phyloP scores from a whole-genome alignment of 2,797 vertebrate species.

The Enoplosus armatus region DNA sequence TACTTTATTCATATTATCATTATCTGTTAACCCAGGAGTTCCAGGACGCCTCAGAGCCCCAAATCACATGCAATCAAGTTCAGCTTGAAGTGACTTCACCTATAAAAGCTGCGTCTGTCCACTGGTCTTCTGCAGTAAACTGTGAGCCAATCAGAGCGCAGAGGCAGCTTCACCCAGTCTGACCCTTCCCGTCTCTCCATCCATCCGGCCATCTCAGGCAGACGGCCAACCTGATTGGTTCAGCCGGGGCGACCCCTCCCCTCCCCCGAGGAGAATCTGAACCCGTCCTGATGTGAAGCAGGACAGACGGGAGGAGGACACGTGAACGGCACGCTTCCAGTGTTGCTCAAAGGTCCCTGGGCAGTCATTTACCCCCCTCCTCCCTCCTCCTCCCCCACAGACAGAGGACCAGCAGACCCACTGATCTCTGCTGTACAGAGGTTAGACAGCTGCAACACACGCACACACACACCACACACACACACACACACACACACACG shows the following conservation, averaged over 20 bases:
- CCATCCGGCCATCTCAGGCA: slow-evolving; percentile 7
- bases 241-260: neutral
- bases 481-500: too few species aligned
- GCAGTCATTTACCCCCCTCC: slow-evolving; percentile 29
- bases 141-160: slow-evolving; percentile 41
- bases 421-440: slow-evolving; percentile 50
- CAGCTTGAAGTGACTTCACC: too few species aligned
- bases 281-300: neutral
- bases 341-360: slow-evolving; percentile 69
- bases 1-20: neutral
- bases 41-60: too few species aligned
- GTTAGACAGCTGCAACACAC: slow-evolving; percentile 45
- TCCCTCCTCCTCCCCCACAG: slow-evolving; percentile 1
- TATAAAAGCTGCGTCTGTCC: too few species aligned
- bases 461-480: too few species aligned
- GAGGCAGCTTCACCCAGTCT: slow-evolving; percentile 13
- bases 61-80: too few species aligned
- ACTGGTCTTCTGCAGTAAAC: neutral
- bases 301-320: slow-evolving; percentile 34
- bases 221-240: slow-evolving; percentile 36
- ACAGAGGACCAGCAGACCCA: slow-evolving; percentile 1
- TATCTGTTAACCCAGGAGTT: neutral
- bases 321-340: slow-evolving; percentile 51
- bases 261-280: too few species aligned
- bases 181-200: neutral